Conservation (phyloP, 2,797 vertebrate genomes). For the Paramormyrops hopkinsi region DNA sequence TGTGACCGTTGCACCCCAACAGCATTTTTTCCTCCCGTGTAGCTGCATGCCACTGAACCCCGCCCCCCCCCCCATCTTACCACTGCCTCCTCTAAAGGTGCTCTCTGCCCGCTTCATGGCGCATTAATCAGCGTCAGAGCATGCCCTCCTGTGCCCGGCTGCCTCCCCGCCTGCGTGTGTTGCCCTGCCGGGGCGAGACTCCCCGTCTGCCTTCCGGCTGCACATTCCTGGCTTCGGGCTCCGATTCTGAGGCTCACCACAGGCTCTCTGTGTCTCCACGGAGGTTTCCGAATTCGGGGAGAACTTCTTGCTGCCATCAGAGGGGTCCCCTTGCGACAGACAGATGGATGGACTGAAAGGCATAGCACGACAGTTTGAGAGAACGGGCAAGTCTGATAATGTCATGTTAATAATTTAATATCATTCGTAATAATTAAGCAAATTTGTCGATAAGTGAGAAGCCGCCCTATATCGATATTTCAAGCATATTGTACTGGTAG, state of each 20-base stretch:
- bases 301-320: conserved; percentile 71
- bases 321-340: conserved; percentile 68
- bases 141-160: background rate
- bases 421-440: background rate
- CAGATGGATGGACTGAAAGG: conserved; percentile 69
- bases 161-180: background rate
- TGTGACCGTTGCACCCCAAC: background rate
- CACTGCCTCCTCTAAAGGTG: background rate
- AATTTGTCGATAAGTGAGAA: background rate
- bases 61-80: background rate
- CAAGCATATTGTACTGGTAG: background rate
- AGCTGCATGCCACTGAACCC: background rate
- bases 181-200: background rate
- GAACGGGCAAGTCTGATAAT: background rate
- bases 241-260: conserved; percentile 62
- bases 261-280: conserved; percentile 75
- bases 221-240: background rate
- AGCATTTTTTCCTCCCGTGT: background rate
- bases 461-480: background rate
- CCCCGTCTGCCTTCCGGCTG: background rate
- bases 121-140: background rate
- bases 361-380: conserved; percentile 22
- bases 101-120: background rate
- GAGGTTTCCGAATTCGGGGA: conserved; percentile 79
- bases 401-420: background rate